A percentile compares a stretch with the other conserved stretches of the same genome.
Evolutionary conservation across 2,113 vertebrate genomes (phyloP).

Genomic region (Dendrocopos noguchii): DNA sequence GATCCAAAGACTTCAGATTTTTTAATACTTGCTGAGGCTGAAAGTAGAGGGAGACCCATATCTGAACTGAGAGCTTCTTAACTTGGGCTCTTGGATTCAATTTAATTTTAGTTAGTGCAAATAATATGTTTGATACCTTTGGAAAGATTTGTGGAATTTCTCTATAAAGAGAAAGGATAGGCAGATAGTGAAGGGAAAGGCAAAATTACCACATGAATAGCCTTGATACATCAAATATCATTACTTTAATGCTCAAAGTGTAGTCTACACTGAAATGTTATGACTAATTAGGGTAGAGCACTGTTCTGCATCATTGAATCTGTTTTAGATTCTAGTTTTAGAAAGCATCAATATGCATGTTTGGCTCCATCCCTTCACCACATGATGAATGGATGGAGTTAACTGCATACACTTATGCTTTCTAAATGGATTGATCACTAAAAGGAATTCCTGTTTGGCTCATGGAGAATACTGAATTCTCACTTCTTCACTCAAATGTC

Average conservation of each 20-base stretch:
- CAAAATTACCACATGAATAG: not conserved
- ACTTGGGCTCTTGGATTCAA: not conserved
- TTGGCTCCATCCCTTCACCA: not conserved
- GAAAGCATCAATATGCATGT: not conserved
- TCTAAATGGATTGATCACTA: not conserved
- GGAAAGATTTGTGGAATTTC: not conserved
- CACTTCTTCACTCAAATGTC: not conserved
- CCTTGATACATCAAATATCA: not conserved
- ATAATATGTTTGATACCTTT: not conserved
- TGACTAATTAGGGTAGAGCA: not conserved
- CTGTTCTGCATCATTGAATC: not conserved
- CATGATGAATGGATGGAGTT: not conserved
- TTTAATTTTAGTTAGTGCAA: not conserved
- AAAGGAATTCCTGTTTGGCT: not conserved
- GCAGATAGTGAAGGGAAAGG: not conserved
- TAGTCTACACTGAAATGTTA: not conserved
- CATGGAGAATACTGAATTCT: not conserved
- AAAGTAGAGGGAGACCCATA: not conserved
- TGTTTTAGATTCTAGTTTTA: conserved; percentile 27
- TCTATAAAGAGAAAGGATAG: not conserved
- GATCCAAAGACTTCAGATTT: not conserved
- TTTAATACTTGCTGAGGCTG: not conserved
- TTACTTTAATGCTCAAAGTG: conserved; percentile 6
- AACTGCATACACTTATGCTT: not conserved
- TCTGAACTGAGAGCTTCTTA: not conserved